Evolutionary conservation across 2,797 vertebrate species (phyloP).

Genomic region (Valencia hispanica): DNA sequence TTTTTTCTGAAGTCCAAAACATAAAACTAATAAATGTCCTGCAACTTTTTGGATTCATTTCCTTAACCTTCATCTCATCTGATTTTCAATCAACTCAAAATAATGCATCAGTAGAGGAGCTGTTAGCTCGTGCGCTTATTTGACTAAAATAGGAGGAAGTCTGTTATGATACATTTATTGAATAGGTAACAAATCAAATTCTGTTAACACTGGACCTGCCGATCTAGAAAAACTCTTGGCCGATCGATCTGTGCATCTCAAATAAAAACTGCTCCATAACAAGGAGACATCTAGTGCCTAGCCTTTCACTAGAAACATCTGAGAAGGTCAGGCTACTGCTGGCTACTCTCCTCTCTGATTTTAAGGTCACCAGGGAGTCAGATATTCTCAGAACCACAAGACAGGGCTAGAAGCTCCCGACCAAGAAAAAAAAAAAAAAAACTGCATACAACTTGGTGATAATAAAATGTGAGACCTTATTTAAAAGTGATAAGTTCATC

Average conservation of each 20-base stretch:
- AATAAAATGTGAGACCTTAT: conserved; percentile 6
- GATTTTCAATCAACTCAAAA: background rate
- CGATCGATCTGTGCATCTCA: background rate
- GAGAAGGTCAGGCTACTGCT: conserved; percentile 62
- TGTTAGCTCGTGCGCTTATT: background rate
- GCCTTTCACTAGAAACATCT: conserved; percentile 50
- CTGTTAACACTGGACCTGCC: background rate
- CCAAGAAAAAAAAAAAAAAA: conserved; percentile 5
- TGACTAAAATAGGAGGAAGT: background rate
- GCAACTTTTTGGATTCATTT: background rate
- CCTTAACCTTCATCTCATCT: background rate
- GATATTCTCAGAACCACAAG: conserved; percentile 41
- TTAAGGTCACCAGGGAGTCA: conserved; percentile 63
- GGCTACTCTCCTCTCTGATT: conserved; percentile 47
- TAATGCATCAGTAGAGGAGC: background rate
- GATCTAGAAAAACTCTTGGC: background rate
- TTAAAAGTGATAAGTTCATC: background rate
- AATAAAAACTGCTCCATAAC: conserved; percentile 7
- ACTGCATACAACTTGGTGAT: background rate
- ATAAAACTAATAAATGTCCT: background rate
- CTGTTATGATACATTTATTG: background rate
- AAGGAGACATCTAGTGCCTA: conserved; percentile 33
- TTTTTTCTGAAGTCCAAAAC: background rate
- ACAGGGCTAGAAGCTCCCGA: conserved; percentile 30
- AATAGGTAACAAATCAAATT: background rate